Base-by-base conservation (phyloP, 2,888 invertebrate species). In the Xylocampa areola region DNA sequence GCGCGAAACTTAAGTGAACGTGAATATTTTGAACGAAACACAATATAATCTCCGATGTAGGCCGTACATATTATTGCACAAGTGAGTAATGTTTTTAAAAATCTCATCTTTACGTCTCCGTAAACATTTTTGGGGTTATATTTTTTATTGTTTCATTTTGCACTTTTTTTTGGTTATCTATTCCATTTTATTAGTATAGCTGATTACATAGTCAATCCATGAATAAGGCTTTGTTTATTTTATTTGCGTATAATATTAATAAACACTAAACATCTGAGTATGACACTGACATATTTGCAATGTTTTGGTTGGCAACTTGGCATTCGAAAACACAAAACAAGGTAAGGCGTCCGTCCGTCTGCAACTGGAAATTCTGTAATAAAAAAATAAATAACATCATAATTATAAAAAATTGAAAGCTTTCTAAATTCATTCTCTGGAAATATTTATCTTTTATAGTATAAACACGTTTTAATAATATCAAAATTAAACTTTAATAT, bases 21-120 rank as follows among this genome's bases (percentile, higher is more conserved):
- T 0, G 92, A 85, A 68, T 83, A 89, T 77, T 80, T 88, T 0
- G 90, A 90, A 49, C 83, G 81, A 64, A 90, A 92, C 1, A 92
- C 94, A 1, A 92, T 25, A 57, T 84, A 79, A 72, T 93, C 93
- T 14, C 93, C 93, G 4, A 86, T 1, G 17, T 84, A 63, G 0
- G 90, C 85, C 0, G 85, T 72, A 5, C 64, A 40, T 50, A 82
- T 76, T 37, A 92, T 71, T 1, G 76, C 57, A 23, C 86, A 2
- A 7, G 84, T 84, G 1, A 90, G 60, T 17, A 86, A n/a, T 36
- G 77, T 25, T 61, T 81, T 85, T 16, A 79, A 10, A 53, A 75
- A 73, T 76, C 77, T 89, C 89, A 91, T 89, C 51, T 62, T 79
- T 29, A 6, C 11, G 45, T 30, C 48, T 52, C 43, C 25, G 33